Evolutionary conservation across 2,113 vertebrate species (phyloP).

Genomic region (Atrichornis clamosus): DNA sequence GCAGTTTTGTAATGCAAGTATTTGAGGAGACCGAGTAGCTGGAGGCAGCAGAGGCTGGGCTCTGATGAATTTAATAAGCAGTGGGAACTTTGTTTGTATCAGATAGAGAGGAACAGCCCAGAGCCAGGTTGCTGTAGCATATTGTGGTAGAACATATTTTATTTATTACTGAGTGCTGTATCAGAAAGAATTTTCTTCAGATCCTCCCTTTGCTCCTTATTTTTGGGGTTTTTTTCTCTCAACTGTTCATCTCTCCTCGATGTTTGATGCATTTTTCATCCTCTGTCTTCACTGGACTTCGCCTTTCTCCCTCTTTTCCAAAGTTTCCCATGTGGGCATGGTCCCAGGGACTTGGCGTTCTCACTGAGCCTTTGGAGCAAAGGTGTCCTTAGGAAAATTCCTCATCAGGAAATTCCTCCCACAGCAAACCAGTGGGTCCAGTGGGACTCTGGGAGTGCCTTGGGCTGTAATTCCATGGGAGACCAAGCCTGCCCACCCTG

Average conservation of each 20-base stretch:
- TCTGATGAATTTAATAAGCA: slow-evolving; percentile 41
- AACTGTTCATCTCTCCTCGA: neutral
- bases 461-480: neutral
- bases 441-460: neutral
- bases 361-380: neutral
- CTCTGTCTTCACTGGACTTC: neutral
- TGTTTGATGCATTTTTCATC: slow-evolving; percentile 34
- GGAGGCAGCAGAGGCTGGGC: slow-evolving; percentile 15
- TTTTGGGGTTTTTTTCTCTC: neutral
- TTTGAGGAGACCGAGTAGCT: slow-evolving; percentile 28
- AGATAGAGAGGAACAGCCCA: slow-evolving; percentile 6
- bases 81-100: neutral
- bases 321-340: neutral
- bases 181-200: slow-evolving; percentile 51
- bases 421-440: neutral
- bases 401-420: neutral
- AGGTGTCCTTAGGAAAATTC: neutral
- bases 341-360: neutral
- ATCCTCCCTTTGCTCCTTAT: slow-evolving; percentile 4
- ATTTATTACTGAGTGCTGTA: slow-evolving; percentile 28
- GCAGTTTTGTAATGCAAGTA: neutral
- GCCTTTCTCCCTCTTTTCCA: neutral
- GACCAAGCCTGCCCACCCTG: neutral
- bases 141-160: slow-evolving; percentile 38
- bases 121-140: slow-evolving; percentile 7